These are phyloP conservation scores for Platyscapa corneri DNA, from an alignment of 1,140 invertebrate species.

Conservation along the genomic window DNA sequence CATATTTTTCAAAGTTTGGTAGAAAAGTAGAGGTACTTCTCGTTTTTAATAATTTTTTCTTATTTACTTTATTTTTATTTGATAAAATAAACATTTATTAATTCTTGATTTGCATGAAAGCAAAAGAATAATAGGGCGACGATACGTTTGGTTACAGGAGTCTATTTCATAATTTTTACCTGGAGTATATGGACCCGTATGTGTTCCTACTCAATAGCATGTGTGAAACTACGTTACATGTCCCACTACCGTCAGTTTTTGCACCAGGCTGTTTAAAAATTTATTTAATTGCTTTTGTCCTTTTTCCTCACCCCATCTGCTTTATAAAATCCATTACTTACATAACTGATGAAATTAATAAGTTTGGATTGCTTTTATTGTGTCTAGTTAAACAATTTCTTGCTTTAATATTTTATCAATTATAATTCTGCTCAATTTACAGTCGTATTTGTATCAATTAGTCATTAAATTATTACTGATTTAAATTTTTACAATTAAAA, in stretches of 20 bases:
- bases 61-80: conserved; percentile 7
- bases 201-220: conserved; percentile 76
- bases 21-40: neutral
- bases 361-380: conserved; percentile 49
- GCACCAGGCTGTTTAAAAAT: conserved; percentile 71
- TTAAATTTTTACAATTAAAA: neutral
- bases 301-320: conserved; percentile 52
- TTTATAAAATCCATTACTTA: conserved; percentile 56
- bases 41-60: neutral
- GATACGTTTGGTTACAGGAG: conserved; percentile 74
- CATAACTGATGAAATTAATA: conserved; percentile 43
- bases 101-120: conserved; percentile 65
- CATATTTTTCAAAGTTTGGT: neutral
- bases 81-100: conserved; percentile 21
- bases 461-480: neutral
- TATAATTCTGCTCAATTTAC: neutral
- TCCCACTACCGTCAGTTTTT: conserved; percentile 74
- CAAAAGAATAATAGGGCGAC: conserved; percentile 70
- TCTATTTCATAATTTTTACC: conserved; percentile 76
- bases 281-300: conserved; percentile 63
- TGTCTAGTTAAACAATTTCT: conserved; percentile 53
- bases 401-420: conserved; percentile 26
- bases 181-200: conserved; percentile 76
- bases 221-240: conserved; percentile 75
- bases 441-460: conserved; percentile 10